phyloP scores from a whole-genome alignment of 2,888 invertebrate species.

The Cotesia congregata region DNA sequence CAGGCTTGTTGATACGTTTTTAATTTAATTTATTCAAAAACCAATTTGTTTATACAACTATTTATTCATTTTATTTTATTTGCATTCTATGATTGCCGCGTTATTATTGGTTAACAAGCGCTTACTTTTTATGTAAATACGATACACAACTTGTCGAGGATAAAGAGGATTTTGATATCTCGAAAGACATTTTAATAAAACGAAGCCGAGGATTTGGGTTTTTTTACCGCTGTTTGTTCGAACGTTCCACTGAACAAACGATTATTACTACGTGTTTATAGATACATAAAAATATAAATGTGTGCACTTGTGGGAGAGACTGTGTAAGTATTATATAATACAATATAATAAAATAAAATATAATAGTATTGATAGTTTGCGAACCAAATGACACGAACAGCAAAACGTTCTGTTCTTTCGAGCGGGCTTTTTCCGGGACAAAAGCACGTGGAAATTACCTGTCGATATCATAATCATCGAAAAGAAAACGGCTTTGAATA shows the following conservation, averaged over 20 bases:
- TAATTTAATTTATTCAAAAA: neutral
- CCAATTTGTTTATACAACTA: neutral
- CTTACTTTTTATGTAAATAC: neutral
- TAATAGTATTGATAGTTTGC: neutral
- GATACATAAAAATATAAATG: neutral
- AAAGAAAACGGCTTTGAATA: neutral
- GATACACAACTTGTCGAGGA: neutral
- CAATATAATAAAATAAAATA: neutral
- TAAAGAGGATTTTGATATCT: neutral
- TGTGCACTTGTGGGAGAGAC: neutral
- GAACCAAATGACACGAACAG: neutral
- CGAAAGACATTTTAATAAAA: neutral
- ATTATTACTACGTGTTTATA: neutral
- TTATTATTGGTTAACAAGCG: neutral
- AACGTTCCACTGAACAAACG: neutral
- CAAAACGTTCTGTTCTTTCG: neutral
- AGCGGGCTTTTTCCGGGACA: neutral
- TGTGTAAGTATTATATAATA: neutral
- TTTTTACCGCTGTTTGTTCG: neutral
- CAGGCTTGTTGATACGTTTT: neutral
- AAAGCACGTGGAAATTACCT: constrained; percentile 4
- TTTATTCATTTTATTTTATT: neutral
- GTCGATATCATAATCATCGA: neutral
- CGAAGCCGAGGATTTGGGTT: neutral
- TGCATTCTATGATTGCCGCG: neutral